Base-by-base conservation (phyloP, 2,113 vertebrate genomes). In the Bagarius yarrelli region DNA sequence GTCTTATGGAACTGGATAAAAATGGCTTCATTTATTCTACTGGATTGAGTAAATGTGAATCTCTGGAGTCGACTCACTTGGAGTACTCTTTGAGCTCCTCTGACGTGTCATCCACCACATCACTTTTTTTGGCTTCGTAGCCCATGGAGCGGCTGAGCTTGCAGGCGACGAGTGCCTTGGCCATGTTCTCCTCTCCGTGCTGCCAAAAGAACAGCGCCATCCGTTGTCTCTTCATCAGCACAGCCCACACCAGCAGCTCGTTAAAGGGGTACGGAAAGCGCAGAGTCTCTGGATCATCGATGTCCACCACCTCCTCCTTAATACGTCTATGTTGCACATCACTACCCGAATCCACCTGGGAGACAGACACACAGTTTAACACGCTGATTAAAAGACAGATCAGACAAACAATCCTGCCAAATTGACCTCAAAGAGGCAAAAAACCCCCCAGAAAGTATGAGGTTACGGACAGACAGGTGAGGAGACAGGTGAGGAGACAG, bases 141-240 rank as follows among this genome's bases (percentile, higher is more conserved):
- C 95, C 94, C 96, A 99, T 97, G 0, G 98, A 98, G 16, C 97
- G 92, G 87, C 96, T 97, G 5, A 99, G 95, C 84, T 98, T 98
- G 88, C 96, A 98, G 76, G 98, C 98, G 86, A 99, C 98, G 86
- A 99, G 89, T 0, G 98, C 98, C 89, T 99, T 99, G 0, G 98
- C 98, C 97, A 98, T 98, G 88, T 96, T 98, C 89, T 99, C 98
- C 88, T 99, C 98, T 0, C 98, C 98, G 1, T 99, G 98, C 88
- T 99, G 96, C 98, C 98, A 99, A 89, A 99, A 96, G 90, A 99
- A 99, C 8, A 98, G 95, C 0, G 96, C 94, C 98, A 99, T 99
- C 86, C 96, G 96, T 88, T 99, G 98, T 79, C 98, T 94, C 92
- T 99, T 99, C 98, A 99, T 96, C 76, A 99, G 91, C 82, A 98